Base-by-base conservation (phyloP, 2,797 vertebrate species). In the Oryzias dopingdopingensis region DNA sequence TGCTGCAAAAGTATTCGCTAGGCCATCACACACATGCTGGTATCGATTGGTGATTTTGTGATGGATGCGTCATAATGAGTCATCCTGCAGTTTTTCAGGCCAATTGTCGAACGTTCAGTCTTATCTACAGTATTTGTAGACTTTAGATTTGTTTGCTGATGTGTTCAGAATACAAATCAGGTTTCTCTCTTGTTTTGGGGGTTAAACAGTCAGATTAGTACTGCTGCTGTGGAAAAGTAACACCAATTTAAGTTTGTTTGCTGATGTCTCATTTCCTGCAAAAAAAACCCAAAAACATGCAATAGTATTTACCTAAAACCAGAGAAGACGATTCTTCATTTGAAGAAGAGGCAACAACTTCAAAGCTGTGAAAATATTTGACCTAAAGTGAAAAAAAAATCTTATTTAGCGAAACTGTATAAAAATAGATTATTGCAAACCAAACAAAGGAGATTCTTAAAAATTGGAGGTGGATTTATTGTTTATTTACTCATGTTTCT, bases 281-380 rank as follows among this genome's bases (percentile, higher is more conserved):
- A 54, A 46, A 23, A 41, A 14, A 24, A n/a, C 18, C 18, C 18
- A 1, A 22, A 49, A 49, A 55, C 4, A 16, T 41, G 26, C 2
- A 5, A 10, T 66, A 26, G 3, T 52, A 45, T 59, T 85, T 89
- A 88, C 91, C 89, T 72, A 84, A 85, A 51, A 91, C 89, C 41
- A 93, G 82, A 49, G 90, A 90, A 0, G 88, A 84, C 1, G 70
- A 57, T 45, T 92, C 76, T 0, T 91, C 91, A 66, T 86, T 92
- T 49, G 91, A 93, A 65, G 91, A 80, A 60, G 90, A 94, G 76
- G 93, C 82, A 59, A 92, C 56, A 43, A 82, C 82, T 72, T 84
- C 90, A 68, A 91, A 72, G 53, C 84, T 86, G 44, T 87, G 75
- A 32, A 90, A 91, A 82, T 93, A 93, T 75, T 91, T 94, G 48